These are phyloP conservation scores for Montipora efflorescens DNA, from an alignment of 64 coral and sea anemone genomes.

Conservation along the genomic window DNA sequence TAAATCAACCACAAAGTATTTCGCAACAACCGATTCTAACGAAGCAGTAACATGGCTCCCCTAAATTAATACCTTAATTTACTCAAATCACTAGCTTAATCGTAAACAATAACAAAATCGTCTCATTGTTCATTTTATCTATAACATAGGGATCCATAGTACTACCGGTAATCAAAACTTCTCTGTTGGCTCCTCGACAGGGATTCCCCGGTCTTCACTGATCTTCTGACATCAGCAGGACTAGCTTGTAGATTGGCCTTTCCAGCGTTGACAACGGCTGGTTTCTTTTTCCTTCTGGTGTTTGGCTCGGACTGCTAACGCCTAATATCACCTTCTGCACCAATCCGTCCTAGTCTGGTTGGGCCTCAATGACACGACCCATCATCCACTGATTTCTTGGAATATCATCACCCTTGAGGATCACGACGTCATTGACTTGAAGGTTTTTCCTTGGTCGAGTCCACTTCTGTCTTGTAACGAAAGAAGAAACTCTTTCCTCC, in stretches of 20 bases:
- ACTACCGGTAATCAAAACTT: too few relatives aligned
- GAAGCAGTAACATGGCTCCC: too few relatives aligned
- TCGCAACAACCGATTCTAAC: too few relatives aligned
- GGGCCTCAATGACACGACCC: slow-evolving; percentile 11
- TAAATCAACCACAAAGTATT: too few relatives aligned
- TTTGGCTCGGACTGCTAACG: neutral
- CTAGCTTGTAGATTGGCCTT: slow-evolving; percentile 57
- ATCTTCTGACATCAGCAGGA: slow-evolving; percentile 17
- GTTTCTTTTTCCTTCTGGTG: slow-evolving; percentile 23
- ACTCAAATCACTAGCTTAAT: too few relatives aligned
- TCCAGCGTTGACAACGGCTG: slow-evolving; percentile 23
- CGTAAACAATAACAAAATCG: too few relatives aligned
- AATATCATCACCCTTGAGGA: slow-evolving; percentile 36
- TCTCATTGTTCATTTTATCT: too few relatives aligned
- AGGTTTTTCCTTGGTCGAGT: slow-evolving; percentile 32
- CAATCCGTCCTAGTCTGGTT: slow-evolving; percentile 4
- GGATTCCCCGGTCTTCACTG: slow-evolving; percentile 31
- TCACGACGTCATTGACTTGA: slow-evolving; percentile 13
- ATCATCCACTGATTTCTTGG: slow-evolving; percentile 35
- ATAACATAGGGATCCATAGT: too few relatives aligned
- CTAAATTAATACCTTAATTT: too few relatives aligned
- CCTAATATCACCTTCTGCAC: slow-evolving; percentile 23
- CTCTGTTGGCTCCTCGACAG: slow-evolving; percentile 1
- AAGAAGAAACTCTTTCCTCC: slow-evolving; percentile 45
- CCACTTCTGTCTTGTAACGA: slow-evolving; percentile 44